Evolutionary conservation across 2,888 invertebrate species (phyloP), one percentile per base, ranked within the genome.

Genomic region (Trissolcus japonicus): DNA sequence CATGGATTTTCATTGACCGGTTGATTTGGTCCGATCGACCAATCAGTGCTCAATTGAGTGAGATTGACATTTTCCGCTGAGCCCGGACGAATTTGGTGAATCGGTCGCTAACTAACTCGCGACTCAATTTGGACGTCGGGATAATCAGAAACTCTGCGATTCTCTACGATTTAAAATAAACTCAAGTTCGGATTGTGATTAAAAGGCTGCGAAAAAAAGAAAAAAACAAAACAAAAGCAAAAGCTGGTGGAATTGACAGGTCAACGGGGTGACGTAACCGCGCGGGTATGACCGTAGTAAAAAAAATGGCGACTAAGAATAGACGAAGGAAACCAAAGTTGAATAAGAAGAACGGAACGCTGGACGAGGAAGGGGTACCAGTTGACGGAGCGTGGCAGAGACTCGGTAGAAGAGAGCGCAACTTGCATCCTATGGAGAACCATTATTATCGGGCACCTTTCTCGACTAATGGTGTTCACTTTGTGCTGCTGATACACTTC

Each of bases 191-290:
- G 35, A 35, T 35, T 35, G 9, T 35, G 40, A 46, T 63, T 65
- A 57, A 71, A 41, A 59, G 63, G 59, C 59, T 54, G 78, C 67
- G 74, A 19, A 71, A 71, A 78, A 61, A 61, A 43, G 19, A 25
- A 50, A 51, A n/a, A n/a, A 71, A 78, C 65, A 61, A 43, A 29
- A 25, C 54, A 51, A n/a, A n/a, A 41, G 35, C 55, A 14, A 50
- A 35, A n/a, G n/a, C 54, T 19, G 61, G 55, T 75, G 60, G 60
- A 48, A 69, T 50, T 56, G 79, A 75, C 77, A 79, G 79, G 79
- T 79, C 75, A 69, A 55, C 77, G 51, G 66, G 80, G 82, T 87
- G 86, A 88, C 85, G 87, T 83, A 87, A 87, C 86, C 86, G 86
- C 86, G 81, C 82, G 81, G 80, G 76, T 81, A 80, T 80, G 80